Base-by-base conservation (phyloP, 2,797 vertebrate genomes). In the Spondyliosoma cantharus region DNA sequence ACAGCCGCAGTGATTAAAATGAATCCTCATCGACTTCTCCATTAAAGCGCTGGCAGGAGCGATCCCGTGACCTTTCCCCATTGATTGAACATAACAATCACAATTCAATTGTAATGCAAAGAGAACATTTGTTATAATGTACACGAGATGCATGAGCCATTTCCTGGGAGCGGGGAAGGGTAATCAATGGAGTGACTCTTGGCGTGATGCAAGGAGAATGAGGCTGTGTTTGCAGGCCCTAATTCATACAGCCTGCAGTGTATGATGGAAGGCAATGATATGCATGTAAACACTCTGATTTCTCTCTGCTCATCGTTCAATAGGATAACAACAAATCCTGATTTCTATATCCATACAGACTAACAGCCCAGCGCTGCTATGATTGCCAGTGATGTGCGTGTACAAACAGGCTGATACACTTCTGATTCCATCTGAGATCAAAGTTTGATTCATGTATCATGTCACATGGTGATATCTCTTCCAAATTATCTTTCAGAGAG, bases 21-120 rank as follows among this genome's bases (percentile, higher is more conserved):
- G 97, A 99, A 98, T 99, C 97, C 97, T 97, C 97, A 98, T 99
- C 96, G 97, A 99, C 97, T 98, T 98, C 97, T 97, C 97, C 96
- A 98, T 99, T 99, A 99, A 99, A 99, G 97, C 96, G 96, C 97
- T 98, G 97, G 97, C 97, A 97, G 96, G 96, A 96, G 95, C 96
- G 96, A 97, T 97, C 97, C 95, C 95, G 96, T 98, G 98, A 99
- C 98, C 98, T 99, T 98, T 99, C 95, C 95, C 95, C 96, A 99
- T 99, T 99, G 98, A 99, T 99, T 97, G 97, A 98, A 98, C 97
- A 98, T 97, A 99, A 99, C 97, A 99, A 98, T 99, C 97, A 98
- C 97, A 98, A 97, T 99, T 99, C 97, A 98, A 99, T 99, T 99
- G 97, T 97, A 98, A 99, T 98, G 97, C 97, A 98, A 98, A 97